Conservation (phyloP, 1,140 invertebrate species). For the Phymastichus coffea region DNA sequence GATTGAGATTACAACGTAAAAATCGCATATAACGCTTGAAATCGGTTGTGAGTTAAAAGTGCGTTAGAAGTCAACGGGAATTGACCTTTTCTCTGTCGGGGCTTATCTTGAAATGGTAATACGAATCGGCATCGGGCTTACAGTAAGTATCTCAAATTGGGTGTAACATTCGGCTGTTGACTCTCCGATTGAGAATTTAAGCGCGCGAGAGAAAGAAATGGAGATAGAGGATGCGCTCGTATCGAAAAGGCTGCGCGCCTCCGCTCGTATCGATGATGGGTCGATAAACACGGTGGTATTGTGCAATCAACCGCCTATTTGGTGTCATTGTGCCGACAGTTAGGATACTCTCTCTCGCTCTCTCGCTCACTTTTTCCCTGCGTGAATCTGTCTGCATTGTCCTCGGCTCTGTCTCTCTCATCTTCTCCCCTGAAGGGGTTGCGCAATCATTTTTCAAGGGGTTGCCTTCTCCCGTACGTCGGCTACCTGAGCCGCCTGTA, state of each 20-base stretch:
- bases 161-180: slow-evolving; percentile 49
- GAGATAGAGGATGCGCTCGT: slow-evolving; percentile 1
- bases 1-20: too few species aligned
- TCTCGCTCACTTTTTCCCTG: not conserved
- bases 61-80: slow-evolving; percentile 1
- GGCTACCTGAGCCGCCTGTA: not conserved
- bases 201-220: not conserved
- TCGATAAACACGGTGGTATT: slow-evolving; percentile 50
- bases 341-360: slow-evolving; percentile 30
- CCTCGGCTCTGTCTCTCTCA: not conserved
- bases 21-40: not conserved
- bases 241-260: not conserved
- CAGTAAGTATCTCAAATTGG: slow-evolving; percentile 48
- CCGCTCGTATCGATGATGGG: slow-evolving; percentile 46
- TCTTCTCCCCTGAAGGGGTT: slow-evolving; percentile 23
- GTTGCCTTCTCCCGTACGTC: not conserved
- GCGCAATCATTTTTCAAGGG: slow-evolving; percentile 33
- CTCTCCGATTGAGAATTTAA: slow-evolving; percentile 28
- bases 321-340: slow-evolving; percentile 49
- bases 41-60: not conserved
- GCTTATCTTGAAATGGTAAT: slow-evolving; percentile 33
- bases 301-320: slow-evolving; percentile 53
- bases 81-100: slow-evolving; percentile 17
- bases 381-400: slow-evolving; percentile 24
- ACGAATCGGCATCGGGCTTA: slow-evolving; percentile 36